Conservation (phyloP, 2,888 invertebrate genomes). For the Ecdyonurus torrentis region DNA sequence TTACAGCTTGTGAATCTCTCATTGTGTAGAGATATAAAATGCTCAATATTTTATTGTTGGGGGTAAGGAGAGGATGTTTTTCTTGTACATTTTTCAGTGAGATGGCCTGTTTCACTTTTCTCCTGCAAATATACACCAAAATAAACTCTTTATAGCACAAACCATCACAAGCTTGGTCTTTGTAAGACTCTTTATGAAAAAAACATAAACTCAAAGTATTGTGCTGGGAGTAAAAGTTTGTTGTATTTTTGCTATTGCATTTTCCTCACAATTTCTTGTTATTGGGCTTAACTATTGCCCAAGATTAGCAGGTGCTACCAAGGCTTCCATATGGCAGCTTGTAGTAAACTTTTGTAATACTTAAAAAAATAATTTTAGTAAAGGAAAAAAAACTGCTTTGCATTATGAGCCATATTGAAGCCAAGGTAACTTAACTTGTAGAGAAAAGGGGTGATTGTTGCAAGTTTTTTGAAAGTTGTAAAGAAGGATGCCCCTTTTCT, state of each 20-base stretch:
- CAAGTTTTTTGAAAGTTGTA: neutral
- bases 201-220: too few relatives aligned
- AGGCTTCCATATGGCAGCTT: neutral
- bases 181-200: too few relatives aligned
- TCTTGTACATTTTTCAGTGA: neutral
- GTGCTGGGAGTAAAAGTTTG: too few relatives aligned
- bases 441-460: neutral
- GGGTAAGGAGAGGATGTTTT: neutral
- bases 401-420: neutral
- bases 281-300: neutral
- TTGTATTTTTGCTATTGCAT: neutral
- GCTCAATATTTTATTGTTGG: neutral
- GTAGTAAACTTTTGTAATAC: too few relatives aligned
- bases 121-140: too few relatives aligned
- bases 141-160: too few relatives aligned
- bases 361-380: too few relatives aligned
- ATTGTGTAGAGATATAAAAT: neutral
- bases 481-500: neutral
- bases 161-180: too few relatives aligned
- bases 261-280: neutral
- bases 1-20: neutral
- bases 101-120: neutral
- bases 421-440: neutral
- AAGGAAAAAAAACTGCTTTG: too few relatives aligned
- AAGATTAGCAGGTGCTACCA: neutral